Evolutionary conservation across 2,888 invertebrate genomes (phyloP).

Genomic region (Acrocyrtus sp.): DNA sequence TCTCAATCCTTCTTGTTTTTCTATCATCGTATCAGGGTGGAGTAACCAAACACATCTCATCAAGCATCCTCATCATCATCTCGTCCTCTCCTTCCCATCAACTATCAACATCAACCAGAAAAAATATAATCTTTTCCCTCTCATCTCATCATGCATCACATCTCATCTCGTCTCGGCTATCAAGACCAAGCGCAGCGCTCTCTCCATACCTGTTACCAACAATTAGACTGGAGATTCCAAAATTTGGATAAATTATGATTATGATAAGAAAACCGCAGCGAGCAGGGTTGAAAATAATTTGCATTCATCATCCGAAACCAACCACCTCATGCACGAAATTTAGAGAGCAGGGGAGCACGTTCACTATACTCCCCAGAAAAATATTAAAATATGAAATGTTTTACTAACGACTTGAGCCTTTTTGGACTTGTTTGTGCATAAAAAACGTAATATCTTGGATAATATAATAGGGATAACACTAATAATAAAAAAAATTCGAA

Average conservation of each 20-base stretch:
- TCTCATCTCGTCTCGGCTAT: not conserved
- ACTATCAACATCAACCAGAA: no score
- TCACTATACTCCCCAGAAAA: not conserved
- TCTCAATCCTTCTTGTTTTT: constrained; percentile 14
- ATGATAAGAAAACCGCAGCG: constrained; percentile 27
- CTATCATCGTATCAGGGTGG: constrained; percentile 38
- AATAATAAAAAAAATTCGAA: no score
- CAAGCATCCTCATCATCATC: not conserved
- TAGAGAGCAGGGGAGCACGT: constrained; percentile 2
- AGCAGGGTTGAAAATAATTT: constrained; percentile 35
- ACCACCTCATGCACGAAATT: no score
- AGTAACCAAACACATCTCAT: constrained; percentile 42
- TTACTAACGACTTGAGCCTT: not conserved
- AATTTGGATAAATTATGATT: constrained; percentile 44
- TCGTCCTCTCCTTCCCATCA: not conserved
- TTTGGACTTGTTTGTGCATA: no score
- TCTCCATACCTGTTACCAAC: constrained; percentile 30
- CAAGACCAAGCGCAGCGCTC: not conserved
- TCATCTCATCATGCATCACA: not conserved
- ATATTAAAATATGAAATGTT: not conserved
- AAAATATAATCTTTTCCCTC: no score
- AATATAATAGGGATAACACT: no score
- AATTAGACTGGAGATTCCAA: constrained; percentile 44
- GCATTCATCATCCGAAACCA: constrained; percentile 25
- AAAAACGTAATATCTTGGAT: no score